Percentiles rank a stretch among this genome's conserved stretches.
Evolutionary conservation across 2,113 vertebrate species (phyloP).

Genomic region (Lontra canadensis): DNA sequence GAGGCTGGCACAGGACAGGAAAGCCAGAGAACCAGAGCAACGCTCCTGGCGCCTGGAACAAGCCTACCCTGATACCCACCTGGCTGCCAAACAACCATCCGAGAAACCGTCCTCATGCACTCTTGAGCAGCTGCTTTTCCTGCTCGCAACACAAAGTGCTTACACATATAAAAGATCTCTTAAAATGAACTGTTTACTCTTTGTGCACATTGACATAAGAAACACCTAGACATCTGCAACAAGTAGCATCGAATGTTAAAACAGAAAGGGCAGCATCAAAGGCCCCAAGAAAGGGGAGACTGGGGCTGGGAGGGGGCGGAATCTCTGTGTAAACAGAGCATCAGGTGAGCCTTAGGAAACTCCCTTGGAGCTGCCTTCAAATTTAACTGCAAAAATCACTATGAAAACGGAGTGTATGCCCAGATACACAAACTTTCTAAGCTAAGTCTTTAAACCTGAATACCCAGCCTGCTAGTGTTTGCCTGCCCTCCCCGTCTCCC

Average conservation of each 20-base stretch:
- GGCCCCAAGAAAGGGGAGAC: background rate
- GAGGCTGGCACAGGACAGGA: rapidly evolving
- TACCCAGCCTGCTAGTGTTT: background rate
- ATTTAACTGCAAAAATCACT: background rate
- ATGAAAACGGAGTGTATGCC: background rate
- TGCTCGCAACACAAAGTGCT: background rate
- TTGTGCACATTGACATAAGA: background rate
- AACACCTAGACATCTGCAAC: background rate
- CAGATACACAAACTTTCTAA: rapidly evolving
- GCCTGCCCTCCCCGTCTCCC: background rate
- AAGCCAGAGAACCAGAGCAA: background rate
- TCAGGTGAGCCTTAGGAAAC: background rate
- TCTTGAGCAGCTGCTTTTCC: background rate
- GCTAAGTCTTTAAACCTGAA: background rate
- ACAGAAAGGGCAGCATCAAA: background rate
- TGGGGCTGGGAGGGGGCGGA: no score
- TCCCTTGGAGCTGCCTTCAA: background rate
- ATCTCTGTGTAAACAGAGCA: background rate
- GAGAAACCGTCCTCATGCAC: rapidly evolving
- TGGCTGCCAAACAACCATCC: background rate
- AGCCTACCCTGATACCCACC: background rate
- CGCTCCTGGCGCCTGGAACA: background rate
- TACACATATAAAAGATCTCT: background rate
- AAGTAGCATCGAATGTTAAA: background rate
- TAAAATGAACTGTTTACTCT: background rate